A percentile compares a stretch with the other conserved stretches of the same genome.
Conservation (phyloP, 2,113 vertebrate species). For the Zosterops lateralis region DNA sequence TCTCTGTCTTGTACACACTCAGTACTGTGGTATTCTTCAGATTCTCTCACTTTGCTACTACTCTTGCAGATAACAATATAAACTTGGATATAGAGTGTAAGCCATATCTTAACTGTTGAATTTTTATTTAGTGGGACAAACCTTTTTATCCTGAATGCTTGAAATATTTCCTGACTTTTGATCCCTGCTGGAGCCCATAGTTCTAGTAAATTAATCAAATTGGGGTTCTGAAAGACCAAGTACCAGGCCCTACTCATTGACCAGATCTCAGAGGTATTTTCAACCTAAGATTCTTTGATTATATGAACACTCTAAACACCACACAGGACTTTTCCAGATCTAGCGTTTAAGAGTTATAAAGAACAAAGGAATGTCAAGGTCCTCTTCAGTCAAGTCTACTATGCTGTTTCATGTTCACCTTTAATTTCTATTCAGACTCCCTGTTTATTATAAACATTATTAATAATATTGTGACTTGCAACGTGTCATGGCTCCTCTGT, state of each 20-base stretch:
- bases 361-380: not conserved
- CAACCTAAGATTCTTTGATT: not conserved
- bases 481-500: rapidly evolving
- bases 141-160: rapidly evolving
- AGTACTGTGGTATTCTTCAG: not conserved
- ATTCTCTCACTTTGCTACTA: rapidly evolving
- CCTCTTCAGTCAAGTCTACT: not conserved
- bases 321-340: not conserved
- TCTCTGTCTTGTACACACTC: not conserved
- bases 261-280: not conserved
- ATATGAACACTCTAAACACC: not conserved
- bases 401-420: not conserved
- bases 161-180: not conserved
- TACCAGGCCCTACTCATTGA: too few relatives aligned
- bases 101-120: not conserved
- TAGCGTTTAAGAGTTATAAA: not conserved
- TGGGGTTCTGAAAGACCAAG: not conserved
- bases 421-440: not conserved
- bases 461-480: not conserved
- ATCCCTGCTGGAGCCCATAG: rapidly evolving
- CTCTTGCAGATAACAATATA: not conserved
- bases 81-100: not conserved
- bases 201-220: not conserved
- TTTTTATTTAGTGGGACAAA: not conserved
- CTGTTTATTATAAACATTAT: not conserved